Evolutionary conservation across 2,797 vertebrate species (phyloP), one percentile per base, ranked within the genome.

Genomic region (Clarias fuscus): DNA sequence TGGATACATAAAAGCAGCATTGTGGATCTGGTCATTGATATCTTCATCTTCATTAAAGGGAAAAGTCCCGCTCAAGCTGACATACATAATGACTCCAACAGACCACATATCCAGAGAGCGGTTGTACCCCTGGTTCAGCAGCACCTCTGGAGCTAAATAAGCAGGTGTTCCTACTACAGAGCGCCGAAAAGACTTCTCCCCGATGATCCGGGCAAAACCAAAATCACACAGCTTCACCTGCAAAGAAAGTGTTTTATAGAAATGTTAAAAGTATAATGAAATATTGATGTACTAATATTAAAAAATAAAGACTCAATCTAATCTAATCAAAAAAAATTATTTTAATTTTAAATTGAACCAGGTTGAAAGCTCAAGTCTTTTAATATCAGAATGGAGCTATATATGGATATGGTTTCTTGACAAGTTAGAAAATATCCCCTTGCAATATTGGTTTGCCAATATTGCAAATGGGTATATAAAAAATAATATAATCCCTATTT

Each of bases 71-170:
- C 97, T 98, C 84, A 98, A 94, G 93, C 97, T 98, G 91, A 98
- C 97, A 0, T 98, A 98, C 96, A 98, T 96, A 87, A 98, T 98
- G 84, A 98, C 97, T 0, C 97, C 97, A 6, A 98, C 97, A 0
- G 97, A 98, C 97, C 97, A 98, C 97, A 98, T 98, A 92, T 98
- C 97, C 89, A 98, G 91, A 0, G 97, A 98, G 67, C 97, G 97
- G 92, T 98, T 98, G 92, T 98, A 98, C 71, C 97, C 97, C 92
- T 97, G 97, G 93, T 97, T 98, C 78, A 97, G 93, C 86, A 98
- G 94, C 24, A 98, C 97, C 89, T 98, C 97, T 0, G 97, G 97
- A 0, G 97, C 97, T 89, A 98, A 91, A 89, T 98, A 98, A 58
- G 97, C 97, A 0, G 97, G 97, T 0, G 97, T 98, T 37, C 97